phyloP scores from a whole-genome alignment of 2,797 vertebrate genomes.

The Falco peregrinus region DNA sequence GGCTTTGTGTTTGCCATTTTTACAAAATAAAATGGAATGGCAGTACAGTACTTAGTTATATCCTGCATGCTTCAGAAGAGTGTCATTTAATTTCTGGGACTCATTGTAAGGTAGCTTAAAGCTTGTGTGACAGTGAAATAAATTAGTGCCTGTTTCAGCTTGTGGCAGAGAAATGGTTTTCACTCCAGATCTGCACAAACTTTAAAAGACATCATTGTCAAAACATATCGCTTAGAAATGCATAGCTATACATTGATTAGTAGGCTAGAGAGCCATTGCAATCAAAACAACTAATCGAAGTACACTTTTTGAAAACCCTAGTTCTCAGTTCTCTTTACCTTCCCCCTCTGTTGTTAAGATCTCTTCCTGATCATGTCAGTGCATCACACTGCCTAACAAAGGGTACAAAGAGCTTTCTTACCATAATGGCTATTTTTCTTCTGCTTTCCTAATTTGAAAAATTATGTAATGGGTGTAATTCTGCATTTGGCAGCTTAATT shows the following conservation, averaged over 20 bases:
- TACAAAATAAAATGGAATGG: neutral
- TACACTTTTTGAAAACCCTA: neutral
- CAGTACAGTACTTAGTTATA: neutral
- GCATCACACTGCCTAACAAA: neutral
- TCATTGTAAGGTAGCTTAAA: neutral
- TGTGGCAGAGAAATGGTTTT: neutral
- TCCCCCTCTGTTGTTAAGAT: neutral
- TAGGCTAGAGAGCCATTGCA: neutral
- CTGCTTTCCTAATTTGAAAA: neutral
- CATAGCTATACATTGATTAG: neutral
- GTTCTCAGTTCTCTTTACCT: neutral
- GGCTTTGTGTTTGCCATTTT: neutral
- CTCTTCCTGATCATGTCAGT: neutral
- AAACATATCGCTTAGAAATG: neutral
- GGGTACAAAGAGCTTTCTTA: neutral
- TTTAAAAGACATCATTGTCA: neutral
- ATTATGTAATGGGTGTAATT: neutral
- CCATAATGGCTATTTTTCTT: neutral
- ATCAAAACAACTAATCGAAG: neutral
- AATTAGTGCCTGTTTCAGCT: neutral
- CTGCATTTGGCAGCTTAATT: neutral
- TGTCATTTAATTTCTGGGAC: constrained; percentile 6
- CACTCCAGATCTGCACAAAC: neutral
- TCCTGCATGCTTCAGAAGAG: neutral
- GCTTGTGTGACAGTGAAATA: constrained; percentile 5